Base-by-base conservation (phyloP, 2,113 vertebrate species). In the Microcebus murinus region DNA sequence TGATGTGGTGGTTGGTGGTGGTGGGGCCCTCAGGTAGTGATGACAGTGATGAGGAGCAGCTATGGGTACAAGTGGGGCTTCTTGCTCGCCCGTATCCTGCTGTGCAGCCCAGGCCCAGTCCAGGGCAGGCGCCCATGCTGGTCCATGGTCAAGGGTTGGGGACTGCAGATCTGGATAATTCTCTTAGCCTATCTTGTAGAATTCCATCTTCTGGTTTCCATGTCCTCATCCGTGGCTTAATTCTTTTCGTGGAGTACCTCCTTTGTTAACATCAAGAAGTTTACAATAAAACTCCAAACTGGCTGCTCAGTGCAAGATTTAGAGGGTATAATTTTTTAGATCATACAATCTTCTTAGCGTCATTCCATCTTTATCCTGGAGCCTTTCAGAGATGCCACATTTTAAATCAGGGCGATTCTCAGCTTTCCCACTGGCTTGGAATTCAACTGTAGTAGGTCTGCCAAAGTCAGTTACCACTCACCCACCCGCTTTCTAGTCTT, bases 281-380 rank as follows among this genome's bases (percentile, higher is more conserved):
- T 65, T 74, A 74, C 1, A 94, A 45, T 73, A 42, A 86, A 96
- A 89, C 77, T 84, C 86, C 42, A 81, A 67, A 90, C 21, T 77
- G 59, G 74, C 25, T 31, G 96, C 23, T 57, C 6, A 42, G 50
- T 74, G 23, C 34, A 91, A 65, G n/a, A 93, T 34, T 42, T 31
- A 73, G 25, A 63, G 21, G 48, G 17, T 34, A 10, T 92, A 70
- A 74, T 90, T 34, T 76, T 88, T 94, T 88, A 70, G 67, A 70
- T 21, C 20, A n/a, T 36, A 13, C 29, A 48, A 70, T 87, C 39
- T 73, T 86, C 92, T 92, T 70, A 74, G 15, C 45, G 27, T 80
- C 29, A 65, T 83, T 87, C 48, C 73, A 87, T 68, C 8, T 50
- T 57, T 95, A 70, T 82, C 68, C 59, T 94, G 85, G 20, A 79